A percentile compares a stretch with the other conserved stretches of the same genome.
Conservation (phyloP, 2,888 invertebrate genomes). For the Spodoptera littoralis region DNA sequence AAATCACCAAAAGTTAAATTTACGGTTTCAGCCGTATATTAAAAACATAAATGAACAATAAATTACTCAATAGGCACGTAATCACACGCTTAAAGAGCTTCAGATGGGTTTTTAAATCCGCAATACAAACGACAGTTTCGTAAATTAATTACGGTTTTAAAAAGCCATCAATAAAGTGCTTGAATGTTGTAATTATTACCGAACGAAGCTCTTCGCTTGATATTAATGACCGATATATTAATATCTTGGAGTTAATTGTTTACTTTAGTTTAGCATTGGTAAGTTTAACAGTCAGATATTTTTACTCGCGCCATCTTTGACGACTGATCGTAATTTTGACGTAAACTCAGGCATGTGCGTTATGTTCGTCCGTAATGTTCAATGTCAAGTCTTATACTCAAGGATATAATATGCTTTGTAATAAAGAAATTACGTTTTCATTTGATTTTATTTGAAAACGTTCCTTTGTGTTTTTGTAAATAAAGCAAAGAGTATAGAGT, state of each 20-base stretch:
- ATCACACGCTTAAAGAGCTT: constrained; percentile 9
- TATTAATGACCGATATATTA: constrained; percentile 16
- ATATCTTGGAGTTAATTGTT: constrained; percentile 14
- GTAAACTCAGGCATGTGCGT: constrained; percentile 50
- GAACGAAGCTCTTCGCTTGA: constrained; percentile 15
- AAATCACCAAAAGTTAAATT: neutral
- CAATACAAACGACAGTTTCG: constrained; percentile 7
- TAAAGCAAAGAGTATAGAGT: neutral
- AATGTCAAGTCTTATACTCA: constrained; percentile 47
- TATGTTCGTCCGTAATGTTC: constrained; percentile 37
- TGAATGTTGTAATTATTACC: constrained; percentile 28
- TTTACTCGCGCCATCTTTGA: constrained; percentile 47
- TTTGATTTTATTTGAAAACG: constrained; percentile 17
- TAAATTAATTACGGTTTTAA: constrained; percentile 12
- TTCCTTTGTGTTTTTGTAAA: constrained; percentile 3
- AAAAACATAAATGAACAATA: constrained; percentile 14
- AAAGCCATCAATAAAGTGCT: constrained; percentile 13
- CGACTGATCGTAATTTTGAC: constrained; percentile 50
- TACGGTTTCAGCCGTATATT: neutral
- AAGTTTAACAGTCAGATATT: constrained; percentile 41
- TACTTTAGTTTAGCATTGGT: constrained; percentile 30
- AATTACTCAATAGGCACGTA: constrained; percentile 1
- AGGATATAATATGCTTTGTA: constrained; percentile 33
- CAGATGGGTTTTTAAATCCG: constrained; percentile 8
- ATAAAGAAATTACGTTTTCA: constrained; percentile 26